Evolutionary conservation across 2,888 invertebrate species (phyloP).

Genomic region (Conistra vaccinii): DNA sequence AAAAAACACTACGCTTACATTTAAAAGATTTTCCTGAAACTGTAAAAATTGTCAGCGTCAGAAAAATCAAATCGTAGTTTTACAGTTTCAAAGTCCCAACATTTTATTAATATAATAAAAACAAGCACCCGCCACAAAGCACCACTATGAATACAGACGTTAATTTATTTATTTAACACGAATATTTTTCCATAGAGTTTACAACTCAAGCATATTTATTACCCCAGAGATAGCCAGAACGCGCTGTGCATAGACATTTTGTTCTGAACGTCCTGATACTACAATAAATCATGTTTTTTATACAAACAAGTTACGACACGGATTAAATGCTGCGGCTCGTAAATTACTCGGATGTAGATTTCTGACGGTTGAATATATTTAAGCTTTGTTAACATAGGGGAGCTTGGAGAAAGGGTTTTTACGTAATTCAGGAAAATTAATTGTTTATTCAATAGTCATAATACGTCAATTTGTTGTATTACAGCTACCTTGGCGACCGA

Average conservation of each 20-base stretch:
- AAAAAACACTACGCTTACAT: background rate
- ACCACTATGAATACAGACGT: constrained; percentile 11
- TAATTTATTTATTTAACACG: constrained; percentile 51
- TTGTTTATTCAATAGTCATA: too few species aligned
- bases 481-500: too few species aligned
- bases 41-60: too few species aligned
- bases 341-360: constrained; percentile 45
- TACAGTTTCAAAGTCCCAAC: background rate
- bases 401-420: constrained; percentile 10
- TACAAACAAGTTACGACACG: constrained; percentile 54
- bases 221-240: constrained; percentile 48
- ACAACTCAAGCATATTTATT: constrained; percentile 53
- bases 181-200: constrained; percentile 43
- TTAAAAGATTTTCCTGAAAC: background rate
- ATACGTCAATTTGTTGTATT: background rate
- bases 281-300: constrained; percentile 63
- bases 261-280: constrained; percentile 21
- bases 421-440: too few species aligned
- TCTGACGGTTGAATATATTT: constrained; percentile 47
- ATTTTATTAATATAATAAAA: background rate
- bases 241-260: constrained; percentile 55
- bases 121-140: background rate
- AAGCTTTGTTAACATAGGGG: constrained; percentile 26
- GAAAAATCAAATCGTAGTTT: background rate
- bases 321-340: constrained; percentile 57